These are phyloP conservation scores for Uromys caudimaculatus DNA, from an alignment of 2,797 vertebrate species.

Conservation along the genomic window DNA sequence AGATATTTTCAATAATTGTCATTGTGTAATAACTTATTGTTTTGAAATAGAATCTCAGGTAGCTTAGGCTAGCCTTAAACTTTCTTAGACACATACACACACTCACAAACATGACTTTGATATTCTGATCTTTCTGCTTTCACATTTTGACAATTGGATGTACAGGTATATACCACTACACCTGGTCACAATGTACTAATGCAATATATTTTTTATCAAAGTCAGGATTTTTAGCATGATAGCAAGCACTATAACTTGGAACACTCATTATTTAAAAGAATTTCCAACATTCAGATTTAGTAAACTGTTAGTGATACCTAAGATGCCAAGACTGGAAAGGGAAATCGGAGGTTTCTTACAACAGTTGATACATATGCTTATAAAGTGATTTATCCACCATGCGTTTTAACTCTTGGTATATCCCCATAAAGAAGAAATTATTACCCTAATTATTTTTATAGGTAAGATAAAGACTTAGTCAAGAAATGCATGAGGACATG, in stretches of 20 bases:
- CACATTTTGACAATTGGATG: not conserved
- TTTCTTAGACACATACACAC: not conserved
- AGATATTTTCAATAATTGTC: not conserved
- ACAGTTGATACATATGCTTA: not conserved
- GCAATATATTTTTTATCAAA: not conserved
- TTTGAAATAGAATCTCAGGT: not conserved
- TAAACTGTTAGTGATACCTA: not conserved
- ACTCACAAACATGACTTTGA: not conserved
- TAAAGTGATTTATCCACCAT: not conserved
- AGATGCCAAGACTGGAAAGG: not conserved
- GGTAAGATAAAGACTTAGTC: not conserved
- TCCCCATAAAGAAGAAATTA: not conserved
- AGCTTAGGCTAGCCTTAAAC: not conserved
- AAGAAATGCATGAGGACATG: not conserved
- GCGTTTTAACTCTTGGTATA: not conserved
- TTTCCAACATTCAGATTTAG: not conserved
- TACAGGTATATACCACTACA: not conserved
- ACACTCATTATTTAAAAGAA: not conserved
- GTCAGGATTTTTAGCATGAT: not conserved
- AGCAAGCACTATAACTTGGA: not conserved
- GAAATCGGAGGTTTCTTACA: not conserved
- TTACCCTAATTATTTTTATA: not conserved
- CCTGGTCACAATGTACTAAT: not conserved
- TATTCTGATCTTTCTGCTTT: not conserved
- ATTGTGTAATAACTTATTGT: not conserved